Percentiles rank a stretch among this genome's conserved stretches.
These are phyloP conservation scores for Griposia aprilina DNA, from an alignment of 2,888 invertebrate species.

Conservation along the genomic window DNA sequence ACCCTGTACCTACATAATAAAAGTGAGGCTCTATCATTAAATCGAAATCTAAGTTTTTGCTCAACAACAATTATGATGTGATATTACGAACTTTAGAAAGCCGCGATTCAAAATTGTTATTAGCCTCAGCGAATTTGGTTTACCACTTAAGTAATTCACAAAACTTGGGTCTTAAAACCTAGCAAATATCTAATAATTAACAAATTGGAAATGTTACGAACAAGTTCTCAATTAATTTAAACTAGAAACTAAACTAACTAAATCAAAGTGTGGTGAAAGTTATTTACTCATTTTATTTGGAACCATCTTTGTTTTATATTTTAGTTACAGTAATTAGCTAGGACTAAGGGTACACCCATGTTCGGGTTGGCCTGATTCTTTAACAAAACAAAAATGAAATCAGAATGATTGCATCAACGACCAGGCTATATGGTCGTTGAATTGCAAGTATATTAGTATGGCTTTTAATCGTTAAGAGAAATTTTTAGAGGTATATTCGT, in stretches of 20 bases:
- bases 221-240: slow-evolving; percentile 24
- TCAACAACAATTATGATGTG: not conserved
- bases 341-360: too few species aligned
- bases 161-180: slow-evolving; percentile 15
- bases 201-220: slow-evolving; percentile 37
- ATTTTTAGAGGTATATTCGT: too few species aligned
- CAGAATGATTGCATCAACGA: too few species aligned
- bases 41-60: not conserved
- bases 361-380: too few species aligned
- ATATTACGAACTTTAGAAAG: not conserved
- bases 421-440: too few species aligned
- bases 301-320: not conserved
- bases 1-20: too few species aligned
- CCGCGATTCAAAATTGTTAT: not conserved
- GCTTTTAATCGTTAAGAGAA: too few species aligned
- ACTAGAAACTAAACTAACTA: slow-evolving; percentile 4
- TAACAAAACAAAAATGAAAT: too few species aligned
- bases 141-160: slow-evolving; percentile 25
- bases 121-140: slow-evolving; percentile 2
- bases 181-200: slow-evolving; percentile 21
- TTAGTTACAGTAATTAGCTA: too few species aligned
- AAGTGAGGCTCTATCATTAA: not conserved
- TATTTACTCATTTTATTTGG: not conserved
- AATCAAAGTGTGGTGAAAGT: slow-evolving; percentile 21
- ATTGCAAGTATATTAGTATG: too few species aligned